These are phyloP conservation scores for Meteorus cinctellus DNA, from an alignment of 2,888 invertebrate genomes.

Conservation along the genomic window DNA sequence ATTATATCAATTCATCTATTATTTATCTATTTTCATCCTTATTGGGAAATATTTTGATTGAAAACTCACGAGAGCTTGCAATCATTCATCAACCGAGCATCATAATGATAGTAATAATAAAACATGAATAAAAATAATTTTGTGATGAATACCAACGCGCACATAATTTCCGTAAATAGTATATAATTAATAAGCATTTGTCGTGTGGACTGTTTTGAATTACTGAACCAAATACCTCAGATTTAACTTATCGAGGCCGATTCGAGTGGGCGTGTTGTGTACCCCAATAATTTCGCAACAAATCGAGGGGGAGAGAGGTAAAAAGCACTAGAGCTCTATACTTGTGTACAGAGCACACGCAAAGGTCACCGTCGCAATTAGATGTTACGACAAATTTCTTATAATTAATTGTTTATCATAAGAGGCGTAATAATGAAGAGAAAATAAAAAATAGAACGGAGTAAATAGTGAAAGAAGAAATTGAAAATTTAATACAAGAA, in stretches of 20 bases:
- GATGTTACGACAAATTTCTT: slow-evolving; percentile 46
- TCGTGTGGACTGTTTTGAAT: background rate
- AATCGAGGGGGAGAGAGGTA: slow-evolving; percentile 16
- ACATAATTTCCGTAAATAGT: slow-evolving; percentile 9
- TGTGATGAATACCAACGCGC: background rate
- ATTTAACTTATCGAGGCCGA: slow-evolving; percentile 31
- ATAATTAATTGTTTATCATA: slow-evolving; percentile 26
- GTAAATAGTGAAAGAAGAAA: slow-evolving; percentile 9
- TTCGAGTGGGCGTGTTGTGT: slow-evolving; percentile 42
- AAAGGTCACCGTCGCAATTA: slow-evolving; percentile 66
- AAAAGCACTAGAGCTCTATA: background rate
- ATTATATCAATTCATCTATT: background rate
- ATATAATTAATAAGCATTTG: slow-evolving; percentile 25
- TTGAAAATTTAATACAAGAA: background rate
- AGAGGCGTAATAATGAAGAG: background rate
- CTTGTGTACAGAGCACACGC: slow-evolving; percentile 57
- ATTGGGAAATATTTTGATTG: background rate
- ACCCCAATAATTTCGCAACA: slow-evolving; percentile 39
- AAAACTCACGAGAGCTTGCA: background rate
- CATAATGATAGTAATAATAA: background rate
- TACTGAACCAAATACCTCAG: slow-evolving; percentile 4
- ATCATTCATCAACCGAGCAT: background rate
- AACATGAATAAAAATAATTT: background rate
- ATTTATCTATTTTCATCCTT: background rate
- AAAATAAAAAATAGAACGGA: background rate